Evolutionary conservation across 2,113 vertebrate genomes (phyloP), one percentile per base, ranked within the genome.

Genomic region (Ptychochromis oligacanthus): DNA sequence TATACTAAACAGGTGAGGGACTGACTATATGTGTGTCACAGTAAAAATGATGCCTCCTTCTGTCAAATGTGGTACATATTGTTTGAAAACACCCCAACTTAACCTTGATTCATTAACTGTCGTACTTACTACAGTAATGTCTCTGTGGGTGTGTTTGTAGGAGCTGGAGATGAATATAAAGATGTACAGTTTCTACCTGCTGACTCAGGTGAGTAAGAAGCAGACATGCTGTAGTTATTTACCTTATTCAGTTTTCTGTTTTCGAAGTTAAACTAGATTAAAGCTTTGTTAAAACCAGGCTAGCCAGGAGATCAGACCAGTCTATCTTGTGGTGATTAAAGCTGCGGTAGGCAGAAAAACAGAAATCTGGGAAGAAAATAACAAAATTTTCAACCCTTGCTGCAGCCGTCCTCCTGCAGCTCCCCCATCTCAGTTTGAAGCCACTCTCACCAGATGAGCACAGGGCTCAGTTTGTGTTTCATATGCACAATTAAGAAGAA

Each of bases 141-240:
- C 20, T 34, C 11, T 10, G 31, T 75, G 10, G 78, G 17, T 87
- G 28, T 88, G 20, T 89, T 55, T 90, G 4, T 79, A 99, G 98
- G 97, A 99, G 87, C 88, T 99, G 88, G 95, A 95, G 72, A 88
- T 94, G 80, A 96, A 96, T 79, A 78, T 77, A 6, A 83, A 95
- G 26, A 93, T 97, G 9, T 86, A 55, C 2, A 9, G 15, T 28
- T 98, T 98, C 90, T 93, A 93, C 2, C 4, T 64, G 22, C 95
- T 96, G 94, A 81, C 95, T 56, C 94, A 96, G 96, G 98, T 95
- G 88, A 18, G 87, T 75, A 31, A 36, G 22, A 79, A 11, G 1
- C 20, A 6, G 9, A 79, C 14, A 26, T 22, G 18, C 10, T 52
- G 49, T 13, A 70, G 24, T 70, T 70, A 67, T 17, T 43, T 22